Conservation (phyloP, 2,797 vertebrate genomes). For the Spinus pinus region DNA sequence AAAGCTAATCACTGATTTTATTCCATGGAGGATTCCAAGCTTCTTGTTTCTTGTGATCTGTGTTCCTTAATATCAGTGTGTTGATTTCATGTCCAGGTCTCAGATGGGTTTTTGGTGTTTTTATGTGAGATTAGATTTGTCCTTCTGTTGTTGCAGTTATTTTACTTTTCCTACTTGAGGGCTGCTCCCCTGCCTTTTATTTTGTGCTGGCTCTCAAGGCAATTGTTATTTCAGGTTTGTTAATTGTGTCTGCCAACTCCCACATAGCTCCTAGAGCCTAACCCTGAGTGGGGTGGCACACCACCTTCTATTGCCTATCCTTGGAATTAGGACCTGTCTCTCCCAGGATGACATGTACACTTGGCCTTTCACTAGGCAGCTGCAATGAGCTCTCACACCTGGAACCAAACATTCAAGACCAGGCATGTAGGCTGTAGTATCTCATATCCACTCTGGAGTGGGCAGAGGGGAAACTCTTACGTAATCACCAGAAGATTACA, state of each 20-base stretch:
- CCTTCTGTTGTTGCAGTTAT: conserved; percentile 14
- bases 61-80: background rate
- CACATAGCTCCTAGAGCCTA: background rate
- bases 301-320: background rate
- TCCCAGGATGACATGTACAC: background rate
- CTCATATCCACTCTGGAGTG: background rate
- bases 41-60: background rate
- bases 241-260: conserved; percentile 9
- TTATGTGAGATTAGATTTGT: conserved; percentile 14
- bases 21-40: background rate
- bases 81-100: background rate
- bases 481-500: background rate
- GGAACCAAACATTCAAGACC: conserved; percentile 20
- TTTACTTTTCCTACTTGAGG: conserved; percentile 19
- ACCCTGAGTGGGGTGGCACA: background rate
- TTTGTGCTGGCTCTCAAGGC: conserved; percentile 3
- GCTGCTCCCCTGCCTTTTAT: background rate
- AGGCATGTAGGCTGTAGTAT: background rate
- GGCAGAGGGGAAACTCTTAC: conserved; percentile 34
- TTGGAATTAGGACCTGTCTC: background rate
- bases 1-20: background rate
- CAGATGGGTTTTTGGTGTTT: background rate
- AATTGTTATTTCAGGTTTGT: conserved; percentile 20
- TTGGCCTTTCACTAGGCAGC: background rate
- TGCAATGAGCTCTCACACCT: conserved; percentile 1